Percentiles rank a stretch among this genome's conserved stretches.
Conservation (phyloP, 2,113 vertebrate species). For the Ciconia stormi region DNA sequence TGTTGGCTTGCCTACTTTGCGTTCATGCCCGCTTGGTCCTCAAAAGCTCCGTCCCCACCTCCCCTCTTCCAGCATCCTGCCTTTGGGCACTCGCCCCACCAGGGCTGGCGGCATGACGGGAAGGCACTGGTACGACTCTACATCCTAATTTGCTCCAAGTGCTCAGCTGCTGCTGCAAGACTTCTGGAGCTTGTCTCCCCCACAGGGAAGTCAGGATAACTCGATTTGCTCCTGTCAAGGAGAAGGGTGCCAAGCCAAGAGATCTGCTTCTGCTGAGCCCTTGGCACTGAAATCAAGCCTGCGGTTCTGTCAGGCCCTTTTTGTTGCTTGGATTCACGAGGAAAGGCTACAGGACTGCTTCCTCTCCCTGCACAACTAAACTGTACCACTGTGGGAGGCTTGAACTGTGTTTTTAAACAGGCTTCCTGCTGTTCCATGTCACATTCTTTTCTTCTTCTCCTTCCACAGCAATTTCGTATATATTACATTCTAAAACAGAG, state of each 20-base stretch:
- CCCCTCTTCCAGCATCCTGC: neutral
- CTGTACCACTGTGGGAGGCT: conserved; percentile 1
- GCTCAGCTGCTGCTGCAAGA: conserved; percentile 52
- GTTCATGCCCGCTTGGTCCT: neutral
- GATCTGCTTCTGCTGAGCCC: conserved; percentile 51
- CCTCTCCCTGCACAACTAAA: neutral
- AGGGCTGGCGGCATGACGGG: neutral
- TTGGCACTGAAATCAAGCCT: conserved; percentile 56
- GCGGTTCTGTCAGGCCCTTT: conserved; percentile 53
- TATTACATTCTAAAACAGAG: conserved; percentile 55
- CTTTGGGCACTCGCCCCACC: neutral
- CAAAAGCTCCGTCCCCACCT: neutral
- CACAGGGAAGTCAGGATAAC: neutral
- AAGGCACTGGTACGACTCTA: neutral
- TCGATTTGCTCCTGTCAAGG: conserved; percentile 58
- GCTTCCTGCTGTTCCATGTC: conserved; percentile 54
- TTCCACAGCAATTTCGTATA: conserved; percentile 57
- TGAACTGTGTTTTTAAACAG: conserved; percentile 58
- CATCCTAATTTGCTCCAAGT: conserved; percentile 43
- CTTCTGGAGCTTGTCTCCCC: conserved; percentile 41
- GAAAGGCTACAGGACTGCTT: conserved; percentile 18
- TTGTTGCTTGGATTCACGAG: conserved; percentile 59
- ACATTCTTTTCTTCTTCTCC: conserved; percentile 46
- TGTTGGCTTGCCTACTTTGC: neutral
- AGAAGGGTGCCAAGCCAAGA: conserved; percentile 55